phyloP scores from a whole-genome alignment of 2,888 invertebrate genomes.

The Pandemis cinnamomeana region DNA sequence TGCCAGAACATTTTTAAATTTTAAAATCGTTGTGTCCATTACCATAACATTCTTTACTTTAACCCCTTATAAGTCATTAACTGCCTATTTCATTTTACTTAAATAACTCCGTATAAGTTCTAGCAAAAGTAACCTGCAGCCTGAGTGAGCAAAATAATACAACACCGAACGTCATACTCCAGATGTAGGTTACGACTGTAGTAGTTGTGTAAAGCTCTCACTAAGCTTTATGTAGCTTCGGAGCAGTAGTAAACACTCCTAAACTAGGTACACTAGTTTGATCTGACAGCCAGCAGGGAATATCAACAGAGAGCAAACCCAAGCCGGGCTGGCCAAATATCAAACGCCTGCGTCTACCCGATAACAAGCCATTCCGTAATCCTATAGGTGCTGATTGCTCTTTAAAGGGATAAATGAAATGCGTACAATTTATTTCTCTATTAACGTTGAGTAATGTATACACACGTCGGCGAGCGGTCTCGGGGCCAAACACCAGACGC shows the following conservation, averaged over 20 bases:
- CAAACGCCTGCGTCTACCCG: conserved; percentile 60
- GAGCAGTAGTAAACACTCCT: conserved; percentile 33
- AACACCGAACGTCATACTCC: conserved; percentile 5
- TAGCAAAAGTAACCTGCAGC: background rate
- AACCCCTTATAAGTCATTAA: too few relatives aligned
- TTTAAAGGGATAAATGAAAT: conserved; percentile 80
- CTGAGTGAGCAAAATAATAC: background rate
- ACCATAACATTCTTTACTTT: too few relatives aligned
- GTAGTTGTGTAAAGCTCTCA: conserved; percentile 22
- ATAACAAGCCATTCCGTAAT: conserved; percentile 70
- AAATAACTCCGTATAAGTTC: background rate
- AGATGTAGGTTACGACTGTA: conserved; percentile 20
- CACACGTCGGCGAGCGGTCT: conserved; percentile 72
- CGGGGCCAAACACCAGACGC: conserved; percentile 71
- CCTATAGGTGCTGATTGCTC: conserved; percentile 67
- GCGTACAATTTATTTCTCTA: conserved; percentile 82
- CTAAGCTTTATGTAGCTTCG: conserved; percentile 29
- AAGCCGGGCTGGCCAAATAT: conserved; percentile 46
- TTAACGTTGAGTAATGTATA: conserved; percentile 82
- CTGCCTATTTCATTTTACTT: background rate
- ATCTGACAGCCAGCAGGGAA: conserved; percentile 56
- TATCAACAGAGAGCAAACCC: conserved; percentile 48
- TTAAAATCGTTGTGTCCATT: too few relatives aligned
- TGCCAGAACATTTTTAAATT: too few relatives aligned
- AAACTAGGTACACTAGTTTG: conserved; percentile 47